Conservation (phyloP, 2,797 vertebrate species). For the Catamblyrhynchus diadema region DNA sequence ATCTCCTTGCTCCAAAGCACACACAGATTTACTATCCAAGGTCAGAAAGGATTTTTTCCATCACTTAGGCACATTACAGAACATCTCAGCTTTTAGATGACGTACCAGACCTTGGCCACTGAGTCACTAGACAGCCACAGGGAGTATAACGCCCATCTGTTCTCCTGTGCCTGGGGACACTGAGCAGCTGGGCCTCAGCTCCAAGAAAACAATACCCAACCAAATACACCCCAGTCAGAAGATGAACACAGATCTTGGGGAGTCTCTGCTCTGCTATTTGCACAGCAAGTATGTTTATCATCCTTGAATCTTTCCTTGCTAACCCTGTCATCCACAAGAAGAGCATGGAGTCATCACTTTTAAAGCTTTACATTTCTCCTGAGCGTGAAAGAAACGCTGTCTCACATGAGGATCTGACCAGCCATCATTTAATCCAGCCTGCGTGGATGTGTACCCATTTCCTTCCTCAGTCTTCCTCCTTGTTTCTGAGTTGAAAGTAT, state of each 20-base stretch:
- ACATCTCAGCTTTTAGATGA: not conserved
- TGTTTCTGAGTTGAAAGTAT: not conserved
- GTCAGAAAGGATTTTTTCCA: not conserved
- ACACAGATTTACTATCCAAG: not conserved
- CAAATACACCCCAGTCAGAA: not conserved
- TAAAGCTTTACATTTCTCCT: not conserved
- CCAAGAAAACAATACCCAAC: not conserved
- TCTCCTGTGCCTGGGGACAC: not conserved
- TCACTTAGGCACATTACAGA: not conserved
- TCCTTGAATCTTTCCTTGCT: not conserved
- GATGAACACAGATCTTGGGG: not conserved
- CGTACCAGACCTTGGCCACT: not conserved
- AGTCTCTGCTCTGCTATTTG: not conserved
- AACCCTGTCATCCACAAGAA: not conserved
- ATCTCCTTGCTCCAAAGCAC: not conserved
- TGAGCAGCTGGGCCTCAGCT: not conserved
- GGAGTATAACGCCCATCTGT: not conserved
- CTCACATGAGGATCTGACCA: not conserved
- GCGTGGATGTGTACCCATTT: not conserved
- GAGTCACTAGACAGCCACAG: not conserved
- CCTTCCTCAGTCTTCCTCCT: not conserved
- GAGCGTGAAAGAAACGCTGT: not conserved
- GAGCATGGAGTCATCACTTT: not conserved
- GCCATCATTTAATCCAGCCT: not conserved
- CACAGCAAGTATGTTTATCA: not conserved